Conservation (phyloP, 2,797 vertebrate genomes). For the Lutjanus argentimaculatus region DNA sequence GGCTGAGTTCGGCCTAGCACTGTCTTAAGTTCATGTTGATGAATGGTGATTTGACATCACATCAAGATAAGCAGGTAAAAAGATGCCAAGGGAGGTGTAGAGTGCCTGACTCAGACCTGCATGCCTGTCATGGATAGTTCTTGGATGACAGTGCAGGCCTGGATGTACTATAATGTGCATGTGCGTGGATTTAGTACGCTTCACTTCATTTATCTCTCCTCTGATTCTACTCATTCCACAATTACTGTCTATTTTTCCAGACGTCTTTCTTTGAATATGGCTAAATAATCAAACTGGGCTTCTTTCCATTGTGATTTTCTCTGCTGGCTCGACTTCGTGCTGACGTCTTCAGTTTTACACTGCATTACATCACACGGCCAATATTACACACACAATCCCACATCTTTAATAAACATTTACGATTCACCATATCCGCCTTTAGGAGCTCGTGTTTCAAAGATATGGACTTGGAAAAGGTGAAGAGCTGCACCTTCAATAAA, state of each 20-base stretch:
- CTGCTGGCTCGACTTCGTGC: slow-evolving; percentile 26
- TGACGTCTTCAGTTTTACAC: slow-evolving; percentile 43
- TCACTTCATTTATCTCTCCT: slow-evolving; percentile 39
- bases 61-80: slow-evolving; percentile 68
- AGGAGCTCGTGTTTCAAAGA: slow-evolving; percentile 52
- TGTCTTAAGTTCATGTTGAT: slow-evolving; percentile 63
- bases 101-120: slow-evolving; percentile 35
- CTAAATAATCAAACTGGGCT: slow-evolving; percentile 52
- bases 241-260: slow-evolving; percentile 48
- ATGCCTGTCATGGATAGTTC: slow-evolving; percentile 51
- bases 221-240: slow-evolving; percentile 31
- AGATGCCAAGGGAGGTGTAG: slow-evolving; percentile 63
- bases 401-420: slow-evolving; percentile 71
- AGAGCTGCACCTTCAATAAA: slow-evolving; percentile 35
- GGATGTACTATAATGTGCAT: slow-evolving; percentile 3
- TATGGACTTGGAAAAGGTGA: slow-evolving; percentile 39
- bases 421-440: slow-evolving; percentile 19
- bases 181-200: slow-evolving; percentile 18
- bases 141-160: slow-evolving; percentile 32
- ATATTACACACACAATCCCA: slow-evolving; percentile 50
- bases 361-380: slow-evolving; percentile 45
- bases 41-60: slow-evolving; percentile 74
- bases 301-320: slow-evolving; percentile 45
- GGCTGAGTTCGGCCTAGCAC: slow-evolving; percentile 48
- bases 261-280: slow-evolving; percentile 38